A percentile compares a stretch with the other conserved stretches of the same genome.
Conservation (phyloP, 2,113 vertebrate species). For the Pterocles gutturalis region DNA sequence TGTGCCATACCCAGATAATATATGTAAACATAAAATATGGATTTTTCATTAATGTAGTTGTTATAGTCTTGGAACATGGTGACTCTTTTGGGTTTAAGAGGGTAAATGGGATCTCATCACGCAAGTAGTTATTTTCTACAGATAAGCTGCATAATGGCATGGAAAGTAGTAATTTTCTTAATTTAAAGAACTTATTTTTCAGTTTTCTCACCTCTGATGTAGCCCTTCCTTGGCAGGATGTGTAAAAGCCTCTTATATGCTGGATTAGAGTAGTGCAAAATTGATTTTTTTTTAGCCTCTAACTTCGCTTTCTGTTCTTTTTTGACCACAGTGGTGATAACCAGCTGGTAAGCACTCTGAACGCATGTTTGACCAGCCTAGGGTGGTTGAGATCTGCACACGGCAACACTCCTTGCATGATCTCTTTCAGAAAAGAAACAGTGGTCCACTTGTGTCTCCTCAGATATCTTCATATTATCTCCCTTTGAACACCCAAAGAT, state of each 20-base stretch:
- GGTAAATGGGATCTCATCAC: background rate
- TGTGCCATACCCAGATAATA: background rate
- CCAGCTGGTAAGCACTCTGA: slow-evolving; percentile 26
- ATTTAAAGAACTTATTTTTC: background rate
- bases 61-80: background rate
- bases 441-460: background rate
- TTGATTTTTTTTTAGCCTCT: background rate
- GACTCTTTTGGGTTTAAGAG: background rate
- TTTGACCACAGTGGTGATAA: slow-evolving; percentile 37
- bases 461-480: background rate
- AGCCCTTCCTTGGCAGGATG: background rate
- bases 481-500: background rate
- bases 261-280: background rate
- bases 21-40: background rate
- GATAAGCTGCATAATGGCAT: background rate
- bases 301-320: slow-evolving; percentile 28
- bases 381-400: background rate
- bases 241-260: background rate
- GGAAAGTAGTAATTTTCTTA: background rate
- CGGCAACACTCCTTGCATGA: background rate
- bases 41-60: background rate
- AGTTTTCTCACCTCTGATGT: background rate
- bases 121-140: background rate
- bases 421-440: slow-evolving; percentile 55
- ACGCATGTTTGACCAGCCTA: background rate